Conservation (phyloP, 2,113 vertebrate species). For the Patagioenas fasciata region DNA sequence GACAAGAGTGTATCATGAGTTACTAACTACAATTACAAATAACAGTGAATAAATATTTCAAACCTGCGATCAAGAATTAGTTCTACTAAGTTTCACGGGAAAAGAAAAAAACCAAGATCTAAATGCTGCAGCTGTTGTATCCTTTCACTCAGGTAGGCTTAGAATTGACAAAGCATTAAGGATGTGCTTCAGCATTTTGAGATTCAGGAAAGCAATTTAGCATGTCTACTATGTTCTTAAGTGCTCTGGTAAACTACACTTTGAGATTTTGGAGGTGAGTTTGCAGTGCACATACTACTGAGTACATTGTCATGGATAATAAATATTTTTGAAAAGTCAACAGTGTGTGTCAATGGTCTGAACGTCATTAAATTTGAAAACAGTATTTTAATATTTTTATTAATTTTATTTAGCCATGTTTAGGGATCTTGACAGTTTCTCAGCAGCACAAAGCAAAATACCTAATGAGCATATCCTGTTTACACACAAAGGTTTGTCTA, state of each 20-base stretch:
- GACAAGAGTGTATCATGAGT: not conserved
- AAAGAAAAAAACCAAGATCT: not conserved
- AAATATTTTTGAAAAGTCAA: not conserved
- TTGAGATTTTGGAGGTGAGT: not conserved
- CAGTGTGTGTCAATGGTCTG: not conserved
- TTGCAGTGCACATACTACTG: not conserved
- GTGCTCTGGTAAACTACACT: not conserved
- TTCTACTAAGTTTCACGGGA: not conserved
- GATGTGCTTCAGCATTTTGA: not conserved
- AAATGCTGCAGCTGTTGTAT: not conserved
- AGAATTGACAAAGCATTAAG: not conserved
- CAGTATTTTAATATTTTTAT: not conserved
- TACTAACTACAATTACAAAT: not conserved
- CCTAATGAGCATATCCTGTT: not conserved
- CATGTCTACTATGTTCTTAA: not conserved
- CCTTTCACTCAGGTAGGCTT: not conserved
- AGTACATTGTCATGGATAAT: not conserved
- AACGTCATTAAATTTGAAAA: not conserved
- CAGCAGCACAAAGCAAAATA: not conserved
- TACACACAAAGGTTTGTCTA: not conserved
- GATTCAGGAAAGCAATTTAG: not conserved
- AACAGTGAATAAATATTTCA: not conserved
- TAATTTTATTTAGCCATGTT: not conserved
- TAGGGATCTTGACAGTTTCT: not conserved
- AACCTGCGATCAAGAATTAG: not conserved